phyloP scores from a whole-genome alignment of 2,797 vertebrate species.

The Cottoperca gobio region DNA sequence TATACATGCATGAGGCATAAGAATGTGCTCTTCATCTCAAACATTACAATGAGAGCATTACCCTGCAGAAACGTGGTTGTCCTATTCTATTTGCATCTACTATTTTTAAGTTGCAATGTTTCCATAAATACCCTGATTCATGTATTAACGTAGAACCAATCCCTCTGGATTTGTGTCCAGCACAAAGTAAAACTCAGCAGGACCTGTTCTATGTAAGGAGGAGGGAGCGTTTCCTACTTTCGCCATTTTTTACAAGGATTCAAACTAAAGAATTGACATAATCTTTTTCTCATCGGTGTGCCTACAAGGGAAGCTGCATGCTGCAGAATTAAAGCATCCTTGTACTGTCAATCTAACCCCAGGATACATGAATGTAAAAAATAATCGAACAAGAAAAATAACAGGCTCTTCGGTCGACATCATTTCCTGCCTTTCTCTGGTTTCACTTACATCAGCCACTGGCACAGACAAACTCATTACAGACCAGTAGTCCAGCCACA shows the following conservation, averaged over 20 bases:
- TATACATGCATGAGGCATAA: neutral
- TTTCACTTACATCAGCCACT: slow-evolving; percentile 33
- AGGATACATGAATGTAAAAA: slow-evolving; percentile 25
- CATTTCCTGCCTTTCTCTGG: slow-evolving; percentile 45
- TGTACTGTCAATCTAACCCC: slow-evolving; percentile 12
- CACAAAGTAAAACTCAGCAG: neutral
- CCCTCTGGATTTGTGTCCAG: neutral
- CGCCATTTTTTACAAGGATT: neutral
- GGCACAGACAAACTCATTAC: slow-evolving; percentile 39
- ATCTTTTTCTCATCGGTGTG: neutral
- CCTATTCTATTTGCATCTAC: neutral
- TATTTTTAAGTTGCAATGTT: neutral
- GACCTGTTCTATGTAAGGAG: slow-evolving; percentile 1
- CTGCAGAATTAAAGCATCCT: slow-evolving; percentile 1
- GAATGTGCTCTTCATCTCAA: neutral
- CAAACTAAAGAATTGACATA: neutral
- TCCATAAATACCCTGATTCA: neutral
- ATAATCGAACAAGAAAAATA: slow-evolving; percentile 36
- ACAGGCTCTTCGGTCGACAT: slow-evolving; percentile 36
- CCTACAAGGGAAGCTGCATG: neutral
- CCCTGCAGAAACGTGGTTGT: neutral
- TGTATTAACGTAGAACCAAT: neutral
- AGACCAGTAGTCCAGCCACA: slow-evolving; percentile 32
- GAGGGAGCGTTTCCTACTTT: neutral
- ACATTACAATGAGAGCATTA: neutral